A percentile compares a stretch with the other conserved stretches of the same genome.
Evolutionary conservation across 1,140 invertebrate genomes (phyloP).

Genomic region (Ylistrum balloti): DNA sequence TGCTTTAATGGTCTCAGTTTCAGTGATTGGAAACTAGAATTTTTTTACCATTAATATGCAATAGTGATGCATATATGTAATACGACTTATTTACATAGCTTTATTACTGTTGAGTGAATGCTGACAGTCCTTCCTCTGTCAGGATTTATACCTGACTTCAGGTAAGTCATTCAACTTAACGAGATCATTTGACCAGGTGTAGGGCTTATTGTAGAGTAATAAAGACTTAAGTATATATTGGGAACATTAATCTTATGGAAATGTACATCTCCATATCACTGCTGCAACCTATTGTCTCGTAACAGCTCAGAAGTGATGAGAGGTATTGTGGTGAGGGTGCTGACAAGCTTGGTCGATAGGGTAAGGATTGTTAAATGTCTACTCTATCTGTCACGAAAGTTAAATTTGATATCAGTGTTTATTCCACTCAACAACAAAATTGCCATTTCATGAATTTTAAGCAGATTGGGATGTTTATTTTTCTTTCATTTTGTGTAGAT

Average conservation of each 20-base stretch:
- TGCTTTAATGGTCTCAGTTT: background rate
- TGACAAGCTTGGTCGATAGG: no score
- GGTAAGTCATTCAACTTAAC: background rate
- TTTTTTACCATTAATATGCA: background rate
- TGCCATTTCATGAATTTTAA: constrained; percentile 10
- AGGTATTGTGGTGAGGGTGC: no score
- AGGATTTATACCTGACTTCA: background rate
- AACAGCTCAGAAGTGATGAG: no score
- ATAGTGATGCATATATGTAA: background rate
- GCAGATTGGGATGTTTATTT: background rate
- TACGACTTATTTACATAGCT: background rate
- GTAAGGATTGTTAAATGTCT: background rate
- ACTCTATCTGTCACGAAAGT: background rate
- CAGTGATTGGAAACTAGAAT: background rate
- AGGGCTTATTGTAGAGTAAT: background rate
- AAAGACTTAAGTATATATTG: background rate
- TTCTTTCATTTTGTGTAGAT: background rate
- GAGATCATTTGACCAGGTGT: background rate
- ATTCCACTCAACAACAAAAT: background rate
- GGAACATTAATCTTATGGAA: background rate
- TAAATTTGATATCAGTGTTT: background rate
- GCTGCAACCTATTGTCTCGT: no score
- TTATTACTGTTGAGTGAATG: background rate
- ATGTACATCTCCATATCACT: no score
- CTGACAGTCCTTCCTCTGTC: background rate